These are phyloP conservation scores for Sphinx pinastri DNA, from an alignment of 2,888 invertebrate species.

Conservation along the genomic window DNA sequence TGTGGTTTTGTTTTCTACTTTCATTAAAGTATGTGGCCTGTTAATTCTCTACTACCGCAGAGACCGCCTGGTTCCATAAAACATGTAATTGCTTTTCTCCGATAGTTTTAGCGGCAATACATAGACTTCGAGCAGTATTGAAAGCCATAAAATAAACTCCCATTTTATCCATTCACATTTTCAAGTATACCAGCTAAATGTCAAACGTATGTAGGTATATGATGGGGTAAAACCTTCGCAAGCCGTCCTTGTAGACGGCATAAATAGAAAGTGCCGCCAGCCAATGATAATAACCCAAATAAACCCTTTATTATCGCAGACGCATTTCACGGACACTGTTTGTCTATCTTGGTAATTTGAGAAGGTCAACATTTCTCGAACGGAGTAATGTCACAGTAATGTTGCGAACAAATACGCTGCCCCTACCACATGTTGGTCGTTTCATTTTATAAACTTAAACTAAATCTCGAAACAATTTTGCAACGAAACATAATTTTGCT, in stretches of 20 bases:
- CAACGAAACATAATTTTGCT: too few relatives aligned
- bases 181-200: background rate
- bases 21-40: too few relatives aligned
- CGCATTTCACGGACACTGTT: slow-evolving; percentile 37
- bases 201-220: background rate
- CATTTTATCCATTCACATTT: slow-evolving; percentile 1
- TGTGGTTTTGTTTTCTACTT: background rate
- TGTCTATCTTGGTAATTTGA: slow-evolving; percentile 46
- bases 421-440: background rate
- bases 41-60: too few relatives aligned
- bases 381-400: slow-evolving; percentile 41
- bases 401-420: slow-evolving; percentile 39
- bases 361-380: slow-evolving; percentile 44
- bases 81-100: too few relatives aligned
- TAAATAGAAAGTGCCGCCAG: slow-evolving; percentile 18
- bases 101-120: too few relatives aligned
- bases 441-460: background rate
- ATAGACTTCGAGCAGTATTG: background rate
- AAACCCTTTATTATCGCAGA: slow-evolving; percentile 33
- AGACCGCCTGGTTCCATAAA: too few relatives aligned
- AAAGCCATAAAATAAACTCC: background rate
- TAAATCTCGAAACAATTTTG: background rate
- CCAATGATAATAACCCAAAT: slow-evolving; percentile 41
- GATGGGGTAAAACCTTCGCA: background rate
- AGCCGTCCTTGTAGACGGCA: slow-evolving; percentile 11